phyloP scores from a whole-genome alignment of 2,888 invertebrate genomes.

The Papilio gigon region DNA sequence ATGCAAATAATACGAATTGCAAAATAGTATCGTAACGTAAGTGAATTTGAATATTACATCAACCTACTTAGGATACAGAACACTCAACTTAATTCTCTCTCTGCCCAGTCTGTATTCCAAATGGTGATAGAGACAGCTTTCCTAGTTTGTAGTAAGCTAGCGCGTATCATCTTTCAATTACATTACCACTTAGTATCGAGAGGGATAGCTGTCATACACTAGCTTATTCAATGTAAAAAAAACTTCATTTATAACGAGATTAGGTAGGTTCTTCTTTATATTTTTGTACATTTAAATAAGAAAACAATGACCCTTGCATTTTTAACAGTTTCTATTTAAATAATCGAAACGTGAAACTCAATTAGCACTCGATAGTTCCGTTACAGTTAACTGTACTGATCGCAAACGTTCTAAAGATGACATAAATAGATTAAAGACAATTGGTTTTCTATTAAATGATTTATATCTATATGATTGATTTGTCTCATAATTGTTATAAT shows the following conservation, averaged over 20 bases:
- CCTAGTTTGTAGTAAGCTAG: too few species aligned
- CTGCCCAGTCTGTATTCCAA: too few species aligned
- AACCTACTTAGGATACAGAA: neutral
- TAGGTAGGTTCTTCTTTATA: too few species aligned
- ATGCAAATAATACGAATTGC: conserved; percentile 6
- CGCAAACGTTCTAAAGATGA: conserved; percentile 12
- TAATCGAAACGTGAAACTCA: neutral
- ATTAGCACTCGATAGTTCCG: conserved; percentile 20
- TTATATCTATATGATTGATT: neutral
- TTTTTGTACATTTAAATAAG: too few species aligned
- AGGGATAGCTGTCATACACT: too few species aligned
- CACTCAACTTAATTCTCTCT: too few species aligned
- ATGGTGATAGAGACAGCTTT: too few species aligned
- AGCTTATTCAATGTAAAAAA: too few species aligned
- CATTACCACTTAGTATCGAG: too few species aligned
- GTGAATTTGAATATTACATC: neutral
- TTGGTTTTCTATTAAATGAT: neutral
- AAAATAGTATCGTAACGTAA: neutral
- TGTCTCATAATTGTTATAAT: neutral
- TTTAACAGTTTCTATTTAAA: neutral
- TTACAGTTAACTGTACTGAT: conserved; percentile 15
- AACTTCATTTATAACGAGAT: too few species aligned
- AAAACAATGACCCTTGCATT: neutral
- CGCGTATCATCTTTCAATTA: too few species aligned
- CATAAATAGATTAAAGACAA: conserved; percentile 26